Base-by-base conservation (phyloP, 64 coral and sea anemone genomes). In the Porites lutea region DNA sequence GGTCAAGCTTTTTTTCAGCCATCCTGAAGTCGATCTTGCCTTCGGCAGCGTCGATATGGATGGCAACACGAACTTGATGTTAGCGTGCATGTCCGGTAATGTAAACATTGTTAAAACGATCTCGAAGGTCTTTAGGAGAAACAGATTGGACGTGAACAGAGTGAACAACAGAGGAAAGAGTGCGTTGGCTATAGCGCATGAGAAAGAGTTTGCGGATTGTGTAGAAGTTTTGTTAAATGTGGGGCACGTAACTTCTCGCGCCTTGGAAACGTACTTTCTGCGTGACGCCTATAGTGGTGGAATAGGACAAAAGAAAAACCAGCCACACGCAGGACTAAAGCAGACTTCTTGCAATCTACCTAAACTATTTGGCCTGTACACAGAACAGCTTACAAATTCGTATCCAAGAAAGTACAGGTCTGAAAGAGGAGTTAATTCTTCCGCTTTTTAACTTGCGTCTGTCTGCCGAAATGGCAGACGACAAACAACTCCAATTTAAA, bases 61-160 rank as follows among this genome's bases (percentile, higher is more conserved):
- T 45, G 88, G 91, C 10, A 96, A 96, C 55, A 93, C 95, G 47
- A 96, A 94, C 82, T 77, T 96, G 45, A 74, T 96, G 77, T 85
- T 93, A 13, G 95, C 92, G 3, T 93, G 95, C 86, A 93, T 91
- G 91, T 96, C 95, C 48, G 95, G 95, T 2, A 96, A 96, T 86
- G 49, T 83, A 44, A 93, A 87, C 52, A 72, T 96, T 59, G 92
- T 96, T 59, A 86, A 48, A 58, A 68, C 64, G 53, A 46, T 96
- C 75, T 88, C 81, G 5, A 44, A 87, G 27, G 82, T 59, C 5
- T 96, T 96, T 61, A 84, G 66, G 59, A 86, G 82, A 60, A 94
- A 91, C 50, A 92, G 92, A 49, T 67, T 93, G 0, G 88, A 96
- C 58, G 87, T 93, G 6, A 93, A 96, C n/a, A 89, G 65, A 72